These are phyloP conservation scores for Coregonus suidteri DNA, from an alignment of 2,797 vertebrate species.

Conservation along the genomic window DNA sequence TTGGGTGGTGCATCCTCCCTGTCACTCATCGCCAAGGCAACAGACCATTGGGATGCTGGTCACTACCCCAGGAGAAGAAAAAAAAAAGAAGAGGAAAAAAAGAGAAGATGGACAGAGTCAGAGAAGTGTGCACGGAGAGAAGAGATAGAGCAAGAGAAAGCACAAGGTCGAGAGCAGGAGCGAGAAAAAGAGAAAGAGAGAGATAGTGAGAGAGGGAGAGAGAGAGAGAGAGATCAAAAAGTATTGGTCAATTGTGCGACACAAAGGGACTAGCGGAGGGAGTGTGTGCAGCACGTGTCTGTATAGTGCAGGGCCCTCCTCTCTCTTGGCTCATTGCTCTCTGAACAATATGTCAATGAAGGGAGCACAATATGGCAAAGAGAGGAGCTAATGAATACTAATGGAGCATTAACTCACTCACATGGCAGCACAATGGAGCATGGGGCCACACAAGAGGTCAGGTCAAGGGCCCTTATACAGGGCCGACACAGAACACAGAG, in stretches of 20 bases:
- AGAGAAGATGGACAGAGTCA: too few relatives aligned
- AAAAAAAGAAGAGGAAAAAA: too few relatives aligned
- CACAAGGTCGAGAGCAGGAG: background rate
- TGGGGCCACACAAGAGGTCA: background rate
- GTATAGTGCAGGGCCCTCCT: background rate
- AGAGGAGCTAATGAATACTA: conserved; percentile 2
- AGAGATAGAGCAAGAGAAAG: background rate
- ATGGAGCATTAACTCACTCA: background rate
- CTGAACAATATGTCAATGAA: background rate
- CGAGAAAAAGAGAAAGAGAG: too few relatives aligned
- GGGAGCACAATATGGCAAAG: background rate
- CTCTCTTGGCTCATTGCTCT: background rate
- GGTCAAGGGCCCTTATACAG: background rate
- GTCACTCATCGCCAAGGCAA: conserved; percentile 5
- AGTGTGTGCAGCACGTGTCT: background rate
- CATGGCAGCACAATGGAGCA: background rate
- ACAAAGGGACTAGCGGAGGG: too few relatives aligned
- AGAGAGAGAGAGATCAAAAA: too few relatives aligned
- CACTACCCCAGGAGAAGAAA: too few relatives aligned
- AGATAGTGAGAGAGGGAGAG: too few relatives aligned
- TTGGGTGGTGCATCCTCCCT: background rate
- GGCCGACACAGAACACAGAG: background rate
- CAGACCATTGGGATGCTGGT: too few relatives aligned
- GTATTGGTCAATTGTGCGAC: too few relatives aligned
- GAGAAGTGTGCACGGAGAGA: too few relatives aligned